Percentiles rank a stretch among this genome's conserved stretches.
These are phyloP conservation scores for Philereme transversata DNA, from an alignment of 2,888 invertebrate species.

Conservation along the genomic window DNA sequence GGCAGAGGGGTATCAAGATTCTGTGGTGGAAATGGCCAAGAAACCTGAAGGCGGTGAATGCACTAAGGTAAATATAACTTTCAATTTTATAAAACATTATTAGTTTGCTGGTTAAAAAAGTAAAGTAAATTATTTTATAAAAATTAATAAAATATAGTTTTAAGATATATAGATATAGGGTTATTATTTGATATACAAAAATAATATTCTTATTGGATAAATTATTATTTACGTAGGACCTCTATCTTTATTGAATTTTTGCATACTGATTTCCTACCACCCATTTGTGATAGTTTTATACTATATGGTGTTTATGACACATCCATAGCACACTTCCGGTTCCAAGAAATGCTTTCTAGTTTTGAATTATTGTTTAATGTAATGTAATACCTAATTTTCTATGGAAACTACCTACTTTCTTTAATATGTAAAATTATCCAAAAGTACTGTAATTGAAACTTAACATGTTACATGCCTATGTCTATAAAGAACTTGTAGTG, in stretches of 20 bases:
- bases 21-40: conserved; percentile 68
- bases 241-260: conserved; percentile 1
- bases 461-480: too few species aligned
- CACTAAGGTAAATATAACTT: conserved; percentile 76
- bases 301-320: background rate
- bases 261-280: conserved; percentile 7
- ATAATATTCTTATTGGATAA: background rate
- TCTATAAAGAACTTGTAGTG: too few species aligned
- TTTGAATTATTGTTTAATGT: too few species aligned
- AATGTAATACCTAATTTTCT: too few species aligned
- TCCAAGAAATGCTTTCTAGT: too few species aligned
- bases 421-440: too few species aligned
- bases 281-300: background rate
- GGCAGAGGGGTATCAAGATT: conserved; percentile 76
- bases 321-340: too few species aligned
- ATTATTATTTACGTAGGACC: conserved; percentile 7
- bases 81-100: conserved; percentile 21
- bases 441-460: too few species aligned
- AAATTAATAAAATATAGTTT: background rate
- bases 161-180: background rate
- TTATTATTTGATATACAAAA: background rate
- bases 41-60: conserved; percentile 60
- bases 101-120: background rate
- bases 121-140: background rate
- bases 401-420: too few species aligned